Evolutionary conservation across 2,113 vertebrate species (phyloP), one percentile per base, ranked within the genome.

Genomic region (Austrofundulus limnaeus): DNA sequence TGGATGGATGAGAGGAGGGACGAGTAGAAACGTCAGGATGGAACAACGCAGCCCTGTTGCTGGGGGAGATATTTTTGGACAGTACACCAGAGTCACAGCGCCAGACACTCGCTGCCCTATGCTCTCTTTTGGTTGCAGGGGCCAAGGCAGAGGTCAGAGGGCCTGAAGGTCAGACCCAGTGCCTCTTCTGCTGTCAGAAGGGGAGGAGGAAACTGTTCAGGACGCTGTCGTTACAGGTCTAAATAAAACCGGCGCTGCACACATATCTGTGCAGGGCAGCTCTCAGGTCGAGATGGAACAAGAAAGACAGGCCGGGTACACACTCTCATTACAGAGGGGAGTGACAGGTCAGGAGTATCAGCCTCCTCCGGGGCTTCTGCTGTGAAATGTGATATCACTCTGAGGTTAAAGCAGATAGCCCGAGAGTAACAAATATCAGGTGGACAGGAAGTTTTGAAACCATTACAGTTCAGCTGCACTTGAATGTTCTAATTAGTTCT

Each of bases 61-160:
- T 46, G 47, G 49, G 84, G 70, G 77, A 80, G 76, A 73, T 82
- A 83, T 83, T 85, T 87, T 75, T 87, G 84, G 84, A 84, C 84
- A 73, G 75, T 60, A 16, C n/a, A 31, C 43, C 15, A 10, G 74
- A 61, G 67, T 84, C 55, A 19, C 41, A 23, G 74, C 11, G 51
- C 75, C 78, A 78, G 70, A 71, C 72, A 75, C 75, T 58, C 82
- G 83, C 58, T 50, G 81, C 66, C 63, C 66, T 72, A 11, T 52
- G 71, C 70, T 79, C 72, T 55, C 13, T n/a, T 66, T 48, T 37
- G 68, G 60, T 55, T 59, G 55, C 0, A 46, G 69, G 45, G 65
- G 75, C 76, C 78, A 77, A 63, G 64, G 67, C 65, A 14, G 69
- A 63, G 76, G 65, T 75, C 61, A 19, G 60, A 63, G 58, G 78